Evolutionary conservation across 2,113 vertebrate species (phyloP), one percentile per base, ranked within the genome.

Genomic region (Paedocypris sp.): DNA sequence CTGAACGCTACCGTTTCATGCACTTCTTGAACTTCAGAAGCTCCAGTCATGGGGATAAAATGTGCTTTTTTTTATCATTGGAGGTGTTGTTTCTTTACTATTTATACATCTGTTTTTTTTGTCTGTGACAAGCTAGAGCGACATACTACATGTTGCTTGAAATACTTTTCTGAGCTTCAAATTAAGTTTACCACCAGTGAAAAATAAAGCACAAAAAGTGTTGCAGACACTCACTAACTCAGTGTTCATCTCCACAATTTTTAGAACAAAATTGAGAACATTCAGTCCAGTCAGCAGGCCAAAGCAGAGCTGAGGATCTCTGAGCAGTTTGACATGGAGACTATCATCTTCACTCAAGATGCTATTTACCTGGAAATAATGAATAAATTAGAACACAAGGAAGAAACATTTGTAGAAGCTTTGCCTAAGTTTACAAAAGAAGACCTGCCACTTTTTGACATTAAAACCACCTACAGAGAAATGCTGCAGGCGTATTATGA

Each of bases 281-380:
- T 71, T 23, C 69, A 69, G 18, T 67, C 50, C 2, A 71, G 12
- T 2, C 72, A 71, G 9, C 49, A 60, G 22, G 42, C 6, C 5
- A 71, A 66, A 20, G 54, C 66, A 6, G 36, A 64, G 49, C 10
- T 69, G 46, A 74, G 66, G 51, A 62, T 74, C 41, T 8, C 32
- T 13, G 73, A 75, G 39, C 73, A 75, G 63, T 72, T 74, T 67
- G 39, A 72, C 6, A 74, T 74, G 60, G 69, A 74, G 57, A 54
- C 59, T 22, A 31, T 64, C 35, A 52, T 74, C 52, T 74, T 46
- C 46, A 69, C 64, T 18, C 73, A 74, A 32, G 73, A 72, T 31
- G 19, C 33, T 33, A 67, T 64, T 10, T 72, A 50, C 60, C 39
- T 61, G 13, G 69, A 67, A 18, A 16, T 23, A 6, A 19, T 74